Conservation (phyloP, 2,888 invertebrate species). For the Lycaena phlaeas region DNA sequence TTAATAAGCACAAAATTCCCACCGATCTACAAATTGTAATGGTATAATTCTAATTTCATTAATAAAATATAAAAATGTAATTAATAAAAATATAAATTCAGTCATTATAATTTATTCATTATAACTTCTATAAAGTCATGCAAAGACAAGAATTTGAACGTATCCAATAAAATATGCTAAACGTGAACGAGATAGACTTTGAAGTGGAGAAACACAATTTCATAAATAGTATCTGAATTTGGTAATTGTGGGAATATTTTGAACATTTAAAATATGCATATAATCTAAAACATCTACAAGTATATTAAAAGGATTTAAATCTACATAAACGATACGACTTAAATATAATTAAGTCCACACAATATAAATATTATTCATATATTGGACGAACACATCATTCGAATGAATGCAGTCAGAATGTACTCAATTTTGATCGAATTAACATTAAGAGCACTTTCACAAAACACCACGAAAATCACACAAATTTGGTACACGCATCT, state of each 20-base stretch:
- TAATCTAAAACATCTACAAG: slow-evolving; percentile 30
- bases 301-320: slow-evolving; percentile 22
- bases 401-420: slow-evolving; percentile 68
- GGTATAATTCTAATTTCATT: too few relatives aligned
- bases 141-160: too few relatives aligned
- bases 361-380: slow-evolving; percentile 56
- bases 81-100: too few relatives aligned
- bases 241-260: background rate
- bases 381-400: slow-evolving; percentile 73
- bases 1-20: too few relatives aligned
- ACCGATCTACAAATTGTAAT: too few relatives aligned
- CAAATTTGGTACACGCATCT: slow-evolving; percentile 31
- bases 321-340: slow-evolving; percentile 33
- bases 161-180: slow-evolving; percentile 62
- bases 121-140: too few relatives aligned
- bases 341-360: slow-evolving; percentile 20
- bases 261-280: slow-evolving; percentile 8
- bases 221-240: slow-evolving; percentile 3
- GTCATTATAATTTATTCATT: too few relatives aligned
- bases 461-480: slow-evolving; percentile 24
- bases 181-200: slow-evolving; percentile 65
- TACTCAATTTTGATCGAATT: slow-evolving; percentile 59
- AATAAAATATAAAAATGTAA: too few relatives aligned
- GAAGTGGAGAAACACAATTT: slow-evolving; percentile 35
- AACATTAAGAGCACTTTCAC: slow-evolving; percentile 60